Conservation (phyloP, 2,113 vertebrate genomes). For the Ascaphus truei region DNA sequence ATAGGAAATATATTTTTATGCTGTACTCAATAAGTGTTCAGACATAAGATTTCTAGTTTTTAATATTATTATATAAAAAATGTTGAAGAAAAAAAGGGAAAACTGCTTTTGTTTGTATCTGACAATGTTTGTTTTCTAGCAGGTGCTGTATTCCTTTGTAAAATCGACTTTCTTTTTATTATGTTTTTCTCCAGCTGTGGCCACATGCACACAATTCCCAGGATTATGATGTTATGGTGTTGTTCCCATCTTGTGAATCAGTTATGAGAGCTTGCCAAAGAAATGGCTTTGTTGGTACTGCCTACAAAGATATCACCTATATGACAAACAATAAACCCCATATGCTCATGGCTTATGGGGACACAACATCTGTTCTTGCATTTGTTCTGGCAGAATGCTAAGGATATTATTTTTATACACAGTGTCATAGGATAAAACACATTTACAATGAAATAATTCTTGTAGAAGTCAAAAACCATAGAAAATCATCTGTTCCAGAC, state of each 20-base stretch:
- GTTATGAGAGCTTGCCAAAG: slow-evolving; percentile 32
- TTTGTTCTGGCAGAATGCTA: slow-evolving; percentile 34
- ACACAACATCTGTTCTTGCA: slow-evolving; percentile 37
- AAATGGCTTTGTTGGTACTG: slow-evolving; percentile 32
- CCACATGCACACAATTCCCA: slow-evolving; percentile 31
- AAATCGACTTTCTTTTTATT: slow-evolving; percentile 33
- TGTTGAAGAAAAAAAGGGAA: too few species aligned
- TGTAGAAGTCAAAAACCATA: slow-evolving; percentile 20
- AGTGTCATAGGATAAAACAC: slow-evolving; percentile 32
- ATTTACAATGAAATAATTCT: slow-evolving; percentile 30
- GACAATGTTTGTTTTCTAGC: slow-evolving; percentile 22
- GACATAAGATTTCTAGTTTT: too few species aligned
- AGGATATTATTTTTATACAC: slow-evolving; percentile 32
- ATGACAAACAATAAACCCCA: slow-evolving; percentile 37
- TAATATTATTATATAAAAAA: too few species aligned
- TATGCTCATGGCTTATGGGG: slow-evolving; percentile 36
- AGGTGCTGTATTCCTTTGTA: slow-evolving; percentile 28
- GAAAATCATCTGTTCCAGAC: slow-evolving; percentile 13
- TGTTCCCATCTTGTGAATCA: slow-evolving; percentile 34
- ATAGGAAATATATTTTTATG: too few species aligned
- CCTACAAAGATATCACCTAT: slow-evolving; percentile 34
- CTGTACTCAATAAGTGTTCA: too few species aligned
- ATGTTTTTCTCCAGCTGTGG: slow-evolving; percentile 34
- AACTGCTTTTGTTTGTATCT: slow-evolving; percentile 15
- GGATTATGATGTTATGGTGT: slow-evolving; percentile 30